Evolutionary conservation across 2,113 vertebrate genomes (phyloP).

Genomic region (Paracanthobrama guichenoti): DNA sequence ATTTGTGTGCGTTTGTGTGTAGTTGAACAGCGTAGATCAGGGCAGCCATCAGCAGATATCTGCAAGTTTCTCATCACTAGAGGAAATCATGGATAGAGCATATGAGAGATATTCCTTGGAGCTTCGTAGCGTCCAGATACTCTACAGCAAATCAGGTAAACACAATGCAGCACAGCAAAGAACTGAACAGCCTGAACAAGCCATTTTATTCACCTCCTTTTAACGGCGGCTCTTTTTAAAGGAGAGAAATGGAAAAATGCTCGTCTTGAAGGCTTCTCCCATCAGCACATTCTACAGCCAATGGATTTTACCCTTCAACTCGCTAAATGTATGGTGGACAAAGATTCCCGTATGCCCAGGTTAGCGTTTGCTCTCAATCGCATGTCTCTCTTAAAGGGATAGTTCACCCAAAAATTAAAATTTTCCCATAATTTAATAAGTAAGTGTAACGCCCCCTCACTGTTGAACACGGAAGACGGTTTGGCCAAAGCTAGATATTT

Average conservation of each 20-base stretch:
- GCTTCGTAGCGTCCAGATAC: slow-evolving; percentile 88
- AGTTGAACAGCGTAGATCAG: slow-evolving; percentile 88
- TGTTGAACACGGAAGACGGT: too few species aligned
- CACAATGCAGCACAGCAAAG: not conserved
- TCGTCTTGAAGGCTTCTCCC: slow-evolving; percentile 80
- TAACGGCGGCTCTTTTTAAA: slow-evolving; percentile 54
- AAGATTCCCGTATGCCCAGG: slow-evolving; percentile 91
- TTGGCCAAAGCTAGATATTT: too few species aligned
- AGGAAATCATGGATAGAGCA: slow-evolving; percentile 96
- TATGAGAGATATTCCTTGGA: slow-evolving; percentile 91
- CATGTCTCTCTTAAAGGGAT: not conserved
- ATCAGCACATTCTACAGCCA: slow-evolving; percentile 88
- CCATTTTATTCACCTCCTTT: not conserved
- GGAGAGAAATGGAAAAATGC: slow-evolving; percentile 88
- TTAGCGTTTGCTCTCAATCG: slow-evolving; percentile 56
- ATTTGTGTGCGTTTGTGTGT: not conserved
- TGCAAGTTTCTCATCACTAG: slow-evolving; percentile 82
- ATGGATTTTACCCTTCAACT: slow-evolving; percentile 89
- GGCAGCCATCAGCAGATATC: slow-evolving; percentile 63
- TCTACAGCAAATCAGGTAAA: slow-evolving; percentile 90
- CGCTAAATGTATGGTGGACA: slow-evolving; percentile 93
- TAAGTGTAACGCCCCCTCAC: too few species aligned
- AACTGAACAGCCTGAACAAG: not conserved
- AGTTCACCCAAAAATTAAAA: too few species aligned
- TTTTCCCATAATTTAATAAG: too few species aligned